Evolutionary conservation across 2,888 invertebrate species (phyloP).

Genomic region (Girardia tigrina): DNA sequence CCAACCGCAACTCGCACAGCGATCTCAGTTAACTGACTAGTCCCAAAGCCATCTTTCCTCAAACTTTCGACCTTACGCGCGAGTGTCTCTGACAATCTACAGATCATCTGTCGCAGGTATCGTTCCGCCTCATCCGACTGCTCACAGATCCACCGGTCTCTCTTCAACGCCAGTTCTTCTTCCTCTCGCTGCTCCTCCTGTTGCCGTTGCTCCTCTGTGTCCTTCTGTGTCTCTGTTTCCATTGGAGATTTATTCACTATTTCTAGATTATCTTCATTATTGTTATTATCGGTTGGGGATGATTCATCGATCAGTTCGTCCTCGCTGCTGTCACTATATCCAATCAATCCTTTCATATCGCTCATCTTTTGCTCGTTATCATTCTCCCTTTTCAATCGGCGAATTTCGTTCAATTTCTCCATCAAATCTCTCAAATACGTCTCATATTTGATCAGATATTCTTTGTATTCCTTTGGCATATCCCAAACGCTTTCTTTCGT

Average conservation of each 20-base stretch:
- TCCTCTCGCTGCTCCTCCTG: not conserved
- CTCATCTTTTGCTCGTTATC: not conserved
- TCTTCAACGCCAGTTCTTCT: not conserved
- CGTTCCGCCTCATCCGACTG: not conserved
- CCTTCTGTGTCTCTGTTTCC: not conserved
- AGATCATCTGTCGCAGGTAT: not conserved
- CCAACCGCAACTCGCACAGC: not conserved
- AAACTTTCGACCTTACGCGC: not conserved
- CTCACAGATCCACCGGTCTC: not conserved
- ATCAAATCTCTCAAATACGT: conserved; percentile 1
- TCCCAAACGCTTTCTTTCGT: conserved; percentile 5
- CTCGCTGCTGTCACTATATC: not conserved
- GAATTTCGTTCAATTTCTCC: not conserved
- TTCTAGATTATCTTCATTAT: not conserved
- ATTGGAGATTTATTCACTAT: not conserved
- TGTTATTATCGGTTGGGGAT: not conserved
- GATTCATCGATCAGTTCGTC: not conserved
- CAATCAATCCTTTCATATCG: not conserved
- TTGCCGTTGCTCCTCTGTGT: not conserved
- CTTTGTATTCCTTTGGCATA: conserved; percentile 6
- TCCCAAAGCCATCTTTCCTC: not conserved
- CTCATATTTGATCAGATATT: not conserved
- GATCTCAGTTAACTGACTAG: not conserved
- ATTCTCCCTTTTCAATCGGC: not conserved
- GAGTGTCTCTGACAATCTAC: not conserved